Percentiles rank a stretch among this genome's conserved stretches.
Conservation (phyloP, 37 sponge, comb jelly and placozoan genomes). For the Beroe ovata region DNA sequence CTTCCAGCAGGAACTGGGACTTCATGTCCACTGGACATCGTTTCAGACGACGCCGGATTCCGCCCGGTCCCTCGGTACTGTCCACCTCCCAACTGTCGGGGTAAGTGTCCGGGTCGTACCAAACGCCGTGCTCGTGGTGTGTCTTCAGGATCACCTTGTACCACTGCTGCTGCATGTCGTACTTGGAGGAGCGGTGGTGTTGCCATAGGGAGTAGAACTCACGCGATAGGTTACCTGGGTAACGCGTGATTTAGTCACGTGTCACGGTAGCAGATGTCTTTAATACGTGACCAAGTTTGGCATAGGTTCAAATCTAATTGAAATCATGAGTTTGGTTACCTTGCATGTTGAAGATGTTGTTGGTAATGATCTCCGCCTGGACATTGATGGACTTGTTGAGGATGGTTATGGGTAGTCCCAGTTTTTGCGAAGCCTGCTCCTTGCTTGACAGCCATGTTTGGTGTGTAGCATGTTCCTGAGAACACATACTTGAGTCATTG, state of each 20-base stretch:
- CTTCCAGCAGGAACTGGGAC: constrained; percentile 25
- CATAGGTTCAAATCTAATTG: no score
- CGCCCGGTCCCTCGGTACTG: constrained; percentile 63
- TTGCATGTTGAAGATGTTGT: constrained; percentile 36
- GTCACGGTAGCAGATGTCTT: no score
- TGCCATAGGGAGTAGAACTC: constrained; percentile 66
- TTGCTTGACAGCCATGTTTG: constrained; percentile 44
- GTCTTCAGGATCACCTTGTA: constrained; percentile 62
- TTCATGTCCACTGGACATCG: constrained; percentile 13
- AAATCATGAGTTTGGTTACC: neutral
- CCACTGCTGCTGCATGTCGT: constrained; percentile 63
- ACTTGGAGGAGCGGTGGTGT: constrained; percentile 32
- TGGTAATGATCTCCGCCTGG: constrained; percentile 55
- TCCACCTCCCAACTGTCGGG: constrained; percentile 65
- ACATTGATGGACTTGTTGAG: constrained; percentile 63
- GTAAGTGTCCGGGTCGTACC: constrained; percentile 62
- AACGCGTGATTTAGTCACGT: neutral
- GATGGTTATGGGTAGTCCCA: constrained; percentile 17
- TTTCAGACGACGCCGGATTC: constrained; percentile 24
- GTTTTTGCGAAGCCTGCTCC: constrained; percentile 21
- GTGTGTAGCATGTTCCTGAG: constrained; percentile 36
- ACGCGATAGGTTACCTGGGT: constrained; percentile 21
- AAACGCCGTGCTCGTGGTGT: constrained; percentile 8
- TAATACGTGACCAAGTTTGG: no score
- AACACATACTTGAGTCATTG: neutral